Conservation (phyloP, 2,797 vertebrate genomes). For the Neolamprologus multifasciatus region DNA sequence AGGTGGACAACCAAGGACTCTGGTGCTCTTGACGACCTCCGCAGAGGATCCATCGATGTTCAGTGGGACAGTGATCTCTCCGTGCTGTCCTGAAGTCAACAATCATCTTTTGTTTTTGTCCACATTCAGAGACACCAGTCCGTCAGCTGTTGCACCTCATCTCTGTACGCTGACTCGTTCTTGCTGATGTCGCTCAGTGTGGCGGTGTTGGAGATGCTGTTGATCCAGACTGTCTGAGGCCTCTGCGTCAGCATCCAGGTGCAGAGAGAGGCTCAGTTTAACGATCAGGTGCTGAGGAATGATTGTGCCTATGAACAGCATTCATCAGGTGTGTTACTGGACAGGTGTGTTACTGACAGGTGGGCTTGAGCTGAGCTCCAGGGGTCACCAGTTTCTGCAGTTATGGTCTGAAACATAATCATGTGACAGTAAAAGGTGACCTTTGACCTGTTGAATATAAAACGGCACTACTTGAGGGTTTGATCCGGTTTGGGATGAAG, state of each 20-base stretch:
- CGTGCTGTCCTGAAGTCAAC: background rate
- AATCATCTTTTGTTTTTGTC: background rate
- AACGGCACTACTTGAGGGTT: background rate
- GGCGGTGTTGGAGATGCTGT: background rate
- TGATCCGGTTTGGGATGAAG: background rate
- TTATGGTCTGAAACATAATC: background rate
- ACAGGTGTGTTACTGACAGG: background rate
- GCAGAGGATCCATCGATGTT: background rate
- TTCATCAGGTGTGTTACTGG: no score
- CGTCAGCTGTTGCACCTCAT: background rate
- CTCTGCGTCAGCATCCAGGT: background rate
- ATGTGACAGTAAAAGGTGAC: background rate
- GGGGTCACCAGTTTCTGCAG: background rate
- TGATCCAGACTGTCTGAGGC: background rate
- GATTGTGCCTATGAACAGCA: background rate
- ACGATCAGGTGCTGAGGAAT: background rate
- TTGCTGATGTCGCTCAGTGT: no score
- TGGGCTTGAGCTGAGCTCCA: background rate
- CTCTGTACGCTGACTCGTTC: no score
- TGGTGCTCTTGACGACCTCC: background rate
- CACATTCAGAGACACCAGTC: rapidly evolving
- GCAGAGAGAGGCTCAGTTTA: background rate
- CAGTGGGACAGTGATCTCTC: background rate
- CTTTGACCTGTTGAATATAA: background rate
- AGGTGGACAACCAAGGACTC: background rate